Percentiles rank a stretch among this genome's conserved stretches.
Evolutionary conservation across 2,113 vertebrate genomes (phyloP).

Genomic region (Glareola pratincola): DNA sequence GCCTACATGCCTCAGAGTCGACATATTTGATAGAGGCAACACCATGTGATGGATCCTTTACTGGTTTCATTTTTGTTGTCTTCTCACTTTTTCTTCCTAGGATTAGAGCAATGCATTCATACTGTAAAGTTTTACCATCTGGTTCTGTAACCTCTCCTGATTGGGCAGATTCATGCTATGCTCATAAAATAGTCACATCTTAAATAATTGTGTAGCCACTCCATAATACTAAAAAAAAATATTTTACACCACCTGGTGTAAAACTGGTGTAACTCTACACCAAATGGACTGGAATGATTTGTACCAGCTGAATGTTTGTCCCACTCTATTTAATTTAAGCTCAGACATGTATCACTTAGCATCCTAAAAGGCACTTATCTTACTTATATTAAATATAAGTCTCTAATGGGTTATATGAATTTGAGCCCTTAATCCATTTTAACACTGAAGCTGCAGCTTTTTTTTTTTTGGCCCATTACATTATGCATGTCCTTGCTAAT

Average conservation of each 20-base stretch:
- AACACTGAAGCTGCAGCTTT: not conserved
- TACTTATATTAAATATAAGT: slow-evolving; percentile 1
- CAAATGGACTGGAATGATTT: not conserved
- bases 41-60: not conserved
- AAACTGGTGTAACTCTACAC: not conserved
- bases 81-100: not conserved
- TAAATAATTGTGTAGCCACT: not conserved
- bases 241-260: not conserved
- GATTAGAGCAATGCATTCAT: not conserved
- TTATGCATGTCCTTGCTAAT: not conserved
- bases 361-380: slow-evolving; percentile 13
- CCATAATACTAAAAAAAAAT: not conserved
- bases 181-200: not conserved
- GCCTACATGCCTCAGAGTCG: not conserved
- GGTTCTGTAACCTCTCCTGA: not conserved
- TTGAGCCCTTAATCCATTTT: slow-evolving; percentile 27
- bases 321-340: not conserved
- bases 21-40: not conserved
- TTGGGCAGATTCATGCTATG: not conserved
- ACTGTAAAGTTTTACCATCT: not conserved
- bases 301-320: not conserved
- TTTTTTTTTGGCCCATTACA: not conserved
- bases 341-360: not conserved
- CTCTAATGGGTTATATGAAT: not conserved
- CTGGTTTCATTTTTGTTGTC: not conserved